phyloP scores from a whole-genome alignment of 2,888 invertebrate species.

The Epiblema foenella region DNA sequence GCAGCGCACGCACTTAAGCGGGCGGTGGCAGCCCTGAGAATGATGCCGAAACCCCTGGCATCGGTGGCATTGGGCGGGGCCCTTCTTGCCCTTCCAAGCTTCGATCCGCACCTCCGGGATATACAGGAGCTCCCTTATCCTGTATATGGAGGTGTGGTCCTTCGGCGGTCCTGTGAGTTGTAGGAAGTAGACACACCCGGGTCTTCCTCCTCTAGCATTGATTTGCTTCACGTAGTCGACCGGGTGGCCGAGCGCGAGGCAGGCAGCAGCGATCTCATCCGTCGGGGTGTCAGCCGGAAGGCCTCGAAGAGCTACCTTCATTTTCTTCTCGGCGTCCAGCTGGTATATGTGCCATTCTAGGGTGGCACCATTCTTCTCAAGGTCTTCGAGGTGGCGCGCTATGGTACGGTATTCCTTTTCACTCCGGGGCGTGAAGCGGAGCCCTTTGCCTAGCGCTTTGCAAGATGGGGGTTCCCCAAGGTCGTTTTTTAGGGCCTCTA shows the following conservation, averaged over 20 bases:
- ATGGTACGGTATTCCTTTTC: neutral
- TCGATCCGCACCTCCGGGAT: neutral
- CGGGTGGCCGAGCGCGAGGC: neutral
- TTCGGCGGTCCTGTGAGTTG: neutral
- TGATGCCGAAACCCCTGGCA: slow-evolving; percentile 11
- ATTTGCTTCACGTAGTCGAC: neutral
- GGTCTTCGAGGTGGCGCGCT: neutral
- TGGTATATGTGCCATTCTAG: neutral
- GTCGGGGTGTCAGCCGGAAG: neutral
- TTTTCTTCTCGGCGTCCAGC: neutral
- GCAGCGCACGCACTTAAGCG: slow-evolving; percentile 18
- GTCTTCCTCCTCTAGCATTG: neutral
- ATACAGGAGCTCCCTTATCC: neutral
- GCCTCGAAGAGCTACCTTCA: slow-evolving; percentile 1
- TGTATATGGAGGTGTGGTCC: neutral
- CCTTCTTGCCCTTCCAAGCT: neutral
- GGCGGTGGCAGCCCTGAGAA: slow-evolving; percentile 14
- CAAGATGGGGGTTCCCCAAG: neutral
- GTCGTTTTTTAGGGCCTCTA: neutral
- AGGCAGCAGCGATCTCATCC: neutral
- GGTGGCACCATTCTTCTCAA: neutral
- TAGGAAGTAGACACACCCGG: neutral
- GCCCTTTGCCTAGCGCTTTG: neutral
- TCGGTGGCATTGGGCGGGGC: neutral
- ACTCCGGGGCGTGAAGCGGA: neutral